A percentile compares a stretch with the other conserved stretches of the same genome.
These are phyloP conservation scores for Drosophila picticornis DNA, from an alignment of 2,888 invertebrate genomes.

Conservation along the genomic window DNA sequence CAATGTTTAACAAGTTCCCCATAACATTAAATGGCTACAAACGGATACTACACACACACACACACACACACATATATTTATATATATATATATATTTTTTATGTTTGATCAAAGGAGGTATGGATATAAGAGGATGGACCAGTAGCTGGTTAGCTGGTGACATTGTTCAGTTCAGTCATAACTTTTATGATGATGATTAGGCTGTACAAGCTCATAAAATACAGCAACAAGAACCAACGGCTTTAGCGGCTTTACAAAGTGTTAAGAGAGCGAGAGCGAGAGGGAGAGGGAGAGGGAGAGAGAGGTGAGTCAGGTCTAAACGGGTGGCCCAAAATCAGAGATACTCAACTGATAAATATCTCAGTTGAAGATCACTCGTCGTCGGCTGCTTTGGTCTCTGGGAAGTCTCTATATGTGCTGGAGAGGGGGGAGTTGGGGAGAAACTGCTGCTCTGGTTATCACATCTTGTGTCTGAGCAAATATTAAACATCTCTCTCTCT, in stretches of 20 bases:
- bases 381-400: slow-evolving; percentile 50
- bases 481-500: slow-evolving; percentile 71
- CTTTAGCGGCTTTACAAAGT: slow-evolving; percentile 47
- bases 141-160: slow-evolving; percentile 37
- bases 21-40: slow-evolving; percentile 30
- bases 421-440: not conserved
- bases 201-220: slow-evolving; percentile 32
- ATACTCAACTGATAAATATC: slow-evolving; percentile 13
- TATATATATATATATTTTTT: not conserved
- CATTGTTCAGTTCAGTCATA: slow-evolving; percentile 41
- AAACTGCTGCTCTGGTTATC: slow-evolving; percentile 52
- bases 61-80: not conserved
- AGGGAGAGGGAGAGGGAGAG: not conserved
- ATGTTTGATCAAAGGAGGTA: not conserved
- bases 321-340: slow-evolving; percentile 53
- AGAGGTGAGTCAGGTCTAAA: slow-evolving; percentile 16
- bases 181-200: slow-evolving; percentile 60
- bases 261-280: not conserved
- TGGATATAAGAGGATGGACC: slow-evolving; percentile 17
- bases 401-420: not conserved
- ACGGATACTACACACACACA: not conserved
- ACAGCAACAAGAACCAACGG: slow-evolving; percentile 3
- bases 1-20: slow-evolving; percentile 44
- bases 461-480: slow-evolving; percentile 71
- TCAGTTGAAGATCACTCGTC: slow-evolving; percentile 22